Percentiles rank a stretch among this genome's conserved stretches.
These are phyloP conservation scores for Nemotelus pantherinus DNA, from an alignment of 2,888 invertebrate genomes.

Conservation along the genomic window DNA sequence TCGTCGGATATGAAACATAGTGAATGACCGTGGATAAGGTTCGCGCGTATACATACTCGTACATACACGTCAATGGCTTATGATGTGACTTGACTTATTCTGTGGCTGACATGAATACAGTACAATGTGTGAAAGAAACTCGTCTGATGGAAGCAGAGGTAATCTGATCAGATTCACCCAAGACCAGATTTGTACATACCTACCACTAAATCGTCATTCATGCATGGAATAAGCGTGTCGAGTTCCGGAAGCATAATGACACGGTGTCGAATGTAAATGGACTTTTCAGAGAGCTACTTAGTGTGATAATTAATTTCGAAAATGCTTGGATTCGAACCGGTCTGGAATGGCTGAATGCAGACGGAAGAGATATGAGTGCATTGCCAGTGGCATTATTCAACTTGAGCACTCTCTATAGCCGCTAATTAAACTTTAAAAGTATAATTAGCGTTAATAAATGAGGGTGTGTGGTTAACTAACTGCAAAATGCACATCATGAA, in stretches of 20 bases:
- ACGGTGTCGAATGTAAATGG: conserved; percentile 39
- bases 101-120: too few relatives aligned
- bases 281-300: conserved; percentile 27
- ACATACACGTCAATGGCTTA: too few relatives aligned
- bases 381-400: conserved; percentile 24
- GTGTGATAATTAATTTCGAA: conserved; percentile 33
- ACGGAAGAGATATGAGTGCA: background rate
- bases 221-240: conserved; percentile 48
- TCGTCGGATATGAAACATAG: too few relatives aligned
- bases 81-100: too few relatives aligned
- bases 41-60: too few relatives aligned
- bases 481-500: conserved; percentile 6
- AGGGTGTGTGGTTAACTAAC: background rate
- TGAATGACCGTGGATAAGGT: too few relatives aligned
- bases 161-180: conserved; percentile 29
- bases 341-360: background rate
- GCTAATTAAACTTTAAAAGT: conserved; percentile 38
- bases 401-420: conserved; percentile 30
- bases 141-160: conserved; percentile 24
- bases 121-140: conserved; percentile 10
- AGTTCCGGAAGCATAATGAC: conserved; percentile 47
- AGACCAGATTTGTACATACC: conserved; percentile 27
- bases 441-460: conserved; percentile 17
- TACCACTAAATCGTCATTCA: conserved; percentile 48
- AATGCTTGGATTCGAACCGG: conserved; percentile 22